These are phyloP conservation scores for Drosophila parvula DNA, from an alignment of 1,140 invertebrate genomes.

Conservation along the genomic window DNA sequence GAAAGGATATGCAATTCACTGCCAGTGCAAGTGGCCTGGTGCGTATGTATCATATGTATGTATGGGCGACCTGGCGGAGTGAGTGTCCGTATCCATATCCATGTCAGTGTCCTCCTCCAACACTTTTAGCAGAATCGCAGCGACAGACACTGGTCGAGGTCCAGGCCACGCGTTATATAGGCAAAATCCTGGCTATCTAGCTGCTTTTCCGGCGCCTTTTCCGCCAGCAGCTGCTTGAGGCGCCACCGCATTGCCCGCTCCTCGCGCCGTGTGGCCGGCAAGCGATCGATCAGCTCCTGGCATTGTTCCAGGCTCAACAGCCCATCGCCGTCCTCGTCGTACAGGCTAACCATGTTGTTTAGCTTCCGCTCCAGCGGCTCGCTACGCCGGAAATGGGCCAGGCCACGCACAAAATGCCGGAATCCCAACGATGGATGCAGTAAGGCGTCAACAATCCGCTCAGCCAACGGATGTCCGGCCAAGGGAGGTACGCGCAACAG, in stretches of 20 bases:
- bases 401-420: conserved; percentile 31
- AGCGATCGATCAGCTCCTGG: conserved; percentile 22
- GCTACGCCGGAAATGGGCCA: conserved; percentile 41
- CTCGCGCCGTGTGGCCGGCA: conserved; percentile 40
- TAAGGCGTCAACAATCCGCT: conserved; percentile 35
- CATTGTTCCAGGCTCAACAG: conserved; percentile 40
- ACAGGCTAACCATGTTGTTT: conserved; percentile 26
- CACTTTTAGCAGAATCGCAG: conserved; percentile 42
- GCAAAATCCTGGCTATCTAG: conserved; percentile 40
- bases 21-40: not conserved
- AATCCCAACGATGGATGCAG: conserved; percentile 48
- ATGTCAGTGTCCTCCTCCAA: not conserved
- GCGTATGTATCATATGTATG: too few species aligned
- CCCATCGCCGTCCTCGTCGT: conserved; percentile 49
- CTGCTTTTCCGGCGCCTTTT: conserved; percentile 11
- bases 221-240: conserved; percentile 34
- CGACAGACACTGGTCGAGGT: conserved; percentile 58
- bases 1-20: conserved; percentile 63
- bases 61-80: not conserved
- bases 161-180: conserved; percentile 49
- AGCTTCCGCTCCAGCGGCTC: conserved; percentile 36
- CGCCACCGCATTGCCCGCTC: conserved; percentile 43
- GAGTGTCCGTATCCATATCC: not conserved
- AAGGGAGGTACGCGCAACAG: conserved; percentile 38
- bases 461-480: conserved; percentile 43